Base-by-base conservation (phyloP, 2,888 invertebrate genomes). In the Scaptomyza caliginosa region DNA sequence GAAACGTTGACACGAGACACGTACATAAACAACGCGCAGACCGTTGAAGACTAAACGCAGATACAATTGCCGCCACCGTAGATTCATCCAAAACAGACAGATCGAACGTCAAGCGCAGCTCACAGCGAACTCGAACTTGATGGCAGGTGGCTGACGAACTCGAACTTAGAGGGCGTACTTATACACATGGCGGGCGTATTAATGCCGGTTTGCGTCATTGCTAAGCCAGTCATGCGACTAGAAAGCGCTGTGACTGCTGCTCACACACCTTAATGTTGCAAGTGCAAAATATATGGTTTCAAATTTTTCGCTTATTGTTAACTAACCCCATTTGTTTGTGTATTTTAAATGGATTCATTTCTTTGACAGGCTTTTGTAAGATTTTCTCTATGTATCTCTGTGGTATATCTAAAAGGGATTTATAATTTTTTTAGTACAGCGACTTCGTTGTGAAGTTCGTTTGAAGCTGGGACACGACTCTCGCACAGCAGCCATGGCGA, bases 21-120 rank as follows among this genome's bases (percentile, higher is more conserved):
- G 19, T 60, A 78, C 83, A 54, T 64, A 48, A 30, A 62, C 62
- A 62, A 72, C 72, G 69, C 84, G 79, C 73, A 73, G 85, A 81
- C 82, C 68, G 82, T 55, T 56, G 48, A 66, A 82, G 82, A 80
- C 79, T 80, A 52, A 80, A 76, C 76, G 79, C 68, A 56, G 62
- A 36, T 19, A 30, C 16, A 57, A 50, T 32, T 45, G 60, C 36
- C 52, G 42, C 7, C 46, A 38, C 11, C 30, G 50, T 43, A 42
- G 43, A 48, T 28, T 43, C 49, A 30, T 46, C 21, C 36, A 24
- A 24, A n/a, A 13, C 32, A 4, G 21, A 48, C 54, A 50, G 46
- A 43, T 74, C 54, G 64, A 71, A 75, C 48, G 51, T 34, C 67
- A 85, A 82, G 83, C 86, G 77, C 49, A 69, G 85, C 78, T 72